phyloP scores from a whole-genome alignment of 2,888 invertebrate species.

The Caenorhabditis doughertyi region DNA sequence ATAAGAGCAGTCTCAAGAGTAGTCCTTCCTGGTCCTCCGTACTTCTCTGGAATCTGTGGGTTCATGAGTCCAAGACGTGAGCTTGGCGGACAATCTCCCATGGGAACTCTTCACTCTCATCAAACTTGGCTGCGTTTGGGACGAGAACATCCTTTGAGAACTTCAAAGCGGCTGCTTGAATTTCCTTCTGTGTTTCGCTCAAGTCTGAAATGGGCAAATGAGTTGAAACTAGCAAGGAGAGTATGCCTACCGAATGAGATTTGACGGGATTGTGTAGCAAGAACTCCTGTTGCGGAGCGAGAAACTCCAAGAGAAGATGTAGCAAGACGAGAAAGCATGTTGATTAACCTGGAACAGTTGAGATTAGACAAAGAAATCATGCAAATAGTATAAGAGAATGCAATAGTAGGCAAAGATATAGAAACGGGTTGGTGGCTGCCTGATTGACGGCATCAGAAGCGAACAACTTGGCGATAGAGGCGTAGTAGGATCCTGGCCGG shows the following conservation, averaged over 20 bases:
- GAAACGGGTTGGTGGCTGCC: constrained; percentile 88
- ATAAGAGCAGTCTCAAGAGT: constrained; percentile 85
- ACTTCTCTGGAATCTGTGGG: constrained; percentile 88
- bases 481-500: constrained; percentile 86
- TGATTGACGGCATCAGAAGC: constrained; percentile 96
- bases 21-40: constrained; percentile 89
- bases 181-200: constrained; percentile 85
- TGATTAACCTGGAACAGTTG: constrained; percentile 45
- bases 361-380: constrained; percentile 6
- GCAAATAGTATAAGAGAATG: not conserved
- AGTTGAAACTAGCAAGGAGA: not conserved
- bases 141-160: constrained; percentile 89
- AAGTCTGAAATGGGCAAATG: constrained; percentile 60
- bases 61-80: constrained; percentile 91
- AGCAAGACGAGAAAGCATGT: constrained; percentile 62
- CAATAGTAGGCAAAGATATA: constrained; percentile 37
- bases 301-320: constrained; percentile 40
- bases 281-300: constrained; percentile 47
- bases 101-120: constrained; percentile 91
- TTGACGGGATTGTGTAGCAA: constrained; percentile 53
- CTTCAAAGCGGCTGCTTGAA: constrained; percentile 91
- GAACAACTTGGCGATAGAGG: constrained; percentile 94
- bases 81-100: constrained; percentile 96
- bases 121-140: constrained; percentile 92
- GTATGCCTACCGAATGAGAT: constrained; percentile 66